These are phyloP conservation scores for Erithacus rubecula DNA, from an alignment of 2,797 vertebrate species.

Conservation along the genomic window DNA sequence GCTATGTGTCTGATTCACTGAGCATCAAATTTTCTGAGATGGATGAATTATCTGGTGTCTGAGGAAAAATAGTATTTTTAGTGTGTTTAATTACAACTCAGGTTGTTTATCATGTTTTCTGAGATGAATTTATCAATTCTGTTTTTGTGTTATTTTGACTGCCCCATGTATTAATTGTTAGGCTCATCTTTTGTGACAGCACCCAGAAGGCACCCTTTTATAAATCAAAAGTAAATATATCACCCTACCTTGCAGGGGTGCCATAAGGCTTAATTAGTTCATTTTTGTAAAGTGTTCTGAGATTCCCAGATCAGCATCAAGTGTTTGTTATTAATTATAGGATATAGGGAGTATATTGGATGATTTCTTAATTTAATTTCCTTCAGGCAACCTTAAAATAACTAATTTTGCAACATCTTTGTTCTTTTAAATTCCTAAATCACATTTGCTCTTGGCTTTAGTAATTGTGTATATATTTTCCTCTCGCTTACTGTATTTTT, in stretches of 20 bases:
- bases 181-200: conserved; percentile 23
- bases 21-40: background rate
- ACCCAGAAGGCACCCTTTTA: conserved; percentile 35
- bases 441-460: background rate
- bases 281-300: conserved; percentile 38
- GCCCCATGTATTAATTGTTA: conserved; percentile 12
- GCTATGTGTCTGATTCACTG: background rate
- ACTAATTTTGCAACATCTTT: background rate
- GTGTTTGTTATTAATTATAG: conserved; percentile 65
- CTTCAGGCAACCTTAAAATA: conserved; percentile 31
- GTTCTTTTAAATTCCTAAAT: conserved; percentile 24
- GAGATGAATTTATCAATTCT: background rate
- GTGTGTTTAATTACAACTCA: background rate
- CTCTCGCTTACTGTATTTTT: background rate
- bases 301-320: conserved; percentile 45
- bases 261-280: conserved; percentile 60
- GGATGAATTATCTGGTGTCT: background rate
- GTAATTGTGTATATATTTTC: background rate
- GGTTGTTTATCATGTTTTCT: conserved; percentile 1
- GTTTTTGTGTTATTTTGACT: background rate
- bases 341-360: background rate
- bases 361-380: conserved; percentile 49
- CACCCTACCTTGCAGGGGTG: conserved; percentile 38
- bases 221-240: conserved; percentile 63
- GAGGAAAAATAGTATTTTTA: background rate